Base-by-base conservation (phyloP, 2,888 invertebrate genomes). In the Crossocerus cetratus region DNA sequence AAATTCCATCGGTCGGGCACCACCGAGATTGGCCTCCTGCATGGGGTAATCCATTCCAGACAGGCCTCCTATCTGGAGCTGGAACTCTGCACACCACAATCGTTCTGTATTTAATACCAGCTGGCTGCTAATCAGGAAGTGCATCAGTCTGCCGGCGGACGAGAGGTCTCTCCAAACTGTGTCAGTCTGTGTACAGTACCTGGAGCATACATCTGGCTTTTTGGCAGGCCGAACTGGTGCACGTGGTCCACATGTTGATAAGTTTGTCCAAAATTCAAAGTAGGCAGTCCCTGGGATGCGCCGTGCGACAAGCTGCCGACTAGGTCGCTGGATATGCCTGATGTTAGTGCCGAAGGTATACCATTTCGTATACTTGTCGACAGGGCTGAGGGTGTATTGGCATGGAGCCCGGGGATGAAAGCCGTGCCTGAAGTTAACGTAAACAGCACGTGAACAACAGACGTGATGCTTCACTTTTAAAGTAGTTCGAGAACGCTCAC, bases 31-130 rank as follows among this genome's bases (percentile, higher is more conserved):
- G 77, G 78, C 76, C 44, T 83, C 58, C 70, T 82, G 81, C 66
- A 78, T 72, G 61, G 83, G 67, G 76, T 85, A 88, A 82, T 88
- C 86, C 77, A 89, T 80, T 63, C 86, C 88, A 22, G 77, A 82
- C 66, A 85, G 86, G 71, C 85, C 86, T 49, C 82, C 85, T 59
- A 88, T 72, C 73, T 86, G 86, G 76, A 86, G 64, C 61, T 84
- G 83, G 76, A 85, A 78, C 70, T 80, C 86, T 86, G 78, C 70
- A 65, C 70, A 72, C 66, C 61, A 66, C 59, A 54, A 63, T 49
- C 22, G 3, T 20, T 42, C 42, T 18, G 21, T 21, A 53, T 54
- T 58, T 42, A 53, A 49, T 20, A 43, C 16, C 44, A 2, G 3
- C 2, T 57, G 14, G 13, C 32, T 23, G 18, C 22, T 55, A 21